Evolutionary conservation across 2,888 invertebrate genomes (phyloP).

Genomic region (Mythimna impura): DNA sequence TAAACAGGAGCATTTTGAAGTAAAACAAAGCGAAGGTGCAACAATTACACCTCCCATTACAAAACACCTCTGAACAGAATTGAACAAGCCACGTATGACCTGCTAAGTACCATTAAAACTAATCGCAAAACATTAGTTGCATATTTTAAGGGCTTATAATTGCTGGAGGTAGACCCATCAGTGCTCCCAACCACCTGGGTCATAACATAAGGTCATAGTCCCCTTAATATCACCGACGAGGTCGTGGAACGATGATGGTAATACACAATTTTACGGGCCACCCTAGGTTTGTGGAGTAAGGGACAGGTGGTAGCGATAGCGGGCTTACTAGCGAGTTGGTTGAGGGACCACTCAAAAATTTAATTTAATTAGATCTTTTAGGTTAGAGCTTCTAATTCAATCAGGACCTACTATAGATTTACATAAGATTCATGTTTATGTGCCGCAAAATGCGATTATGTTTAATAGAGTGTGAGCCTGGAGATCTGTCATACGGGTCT

Average conservation of each 20-base stretch:
- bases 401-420: not conserved
- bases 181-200: slow-evolving; percentile 69
- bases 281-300: slow-evolving; percentile 71
- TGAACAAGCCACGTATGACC: slow-evolving; percentile 43
- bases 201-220: slow-evolving; percentile 81
- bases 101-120: slow-evolving; percentile 50
- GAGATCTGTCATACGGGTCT: no score
- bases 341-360: not conserved
- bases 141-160: slow-evolving; percentile 57
- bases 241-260: slow-evolving; percentile 84
- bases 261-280: slow-evolving; percentile 88
- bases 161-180: slow-evolving; percentile 59
- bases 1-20: not conserved
- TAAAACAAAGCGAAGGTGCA: slow-evolving; percentile 40
- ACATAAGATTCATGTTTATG: no score
- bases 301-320: slow-evolving; percentile 50
- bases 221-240: slow-evolving; percentile 80
- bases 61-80: slow-evolving; percentile 46
- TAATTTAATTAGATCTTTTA: not conserved
- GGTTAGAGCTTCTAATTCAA: not conserved
- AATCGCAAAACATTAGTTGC: slow-evolving; percentile 51
- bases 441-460: no score
- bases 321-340: not conserved
- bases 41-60: slow-evolving; percentile 19
- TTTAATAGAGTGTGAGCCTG: no score